A percentile compares a stretch with the other conserved stretches of the same genome.
These are phyloP conservation scores for Norana najaformis DNA, from an alignment of 2,888 invertebrate genomes.

Conservation along the genomic window DNA sequence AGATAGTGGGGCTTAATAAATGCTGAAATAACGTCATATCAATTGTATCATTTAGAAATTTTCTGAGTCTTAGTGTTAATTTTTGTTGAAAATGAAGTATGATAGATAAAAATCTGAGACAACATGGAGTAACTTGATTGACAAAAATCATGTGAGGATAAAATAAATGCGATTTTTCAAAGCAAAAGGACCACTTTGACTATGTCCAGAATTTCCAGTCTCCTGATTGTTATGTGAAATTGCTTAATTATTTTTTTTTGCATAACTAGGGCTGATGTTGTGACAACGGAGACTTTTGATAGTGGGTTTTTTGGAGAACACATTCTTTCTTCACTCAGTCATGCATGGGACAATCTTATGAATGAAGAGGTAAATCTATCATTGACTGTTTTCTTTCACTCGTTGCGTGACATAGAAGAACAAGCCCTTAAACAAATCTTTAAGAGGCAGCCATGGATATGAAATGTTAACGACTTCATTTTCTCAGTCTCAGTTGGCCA, in stretches of 20 bases:
- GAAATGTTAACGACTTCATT: too few relatives aligned
- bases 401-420: not conserved
- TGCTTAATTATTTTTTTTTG: not conserved
- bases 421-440: too few relatives aligned
- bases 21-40: too few relatives aligned
- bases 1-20: too few relatives aligned
- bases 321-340: constrained; percentile 69
- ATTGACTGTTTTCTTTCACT: not conserved
- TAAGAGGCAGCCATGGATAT: too few relatives aligned
- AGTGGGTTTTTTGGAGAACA: constrained; percentile 79
- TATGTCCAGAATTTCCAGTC: not conserved
- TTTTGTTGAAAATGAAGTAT: too few relatives aligned
- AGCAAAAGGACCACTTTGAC: not conserved
- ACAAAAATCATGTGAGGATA: too few relatives aligned
- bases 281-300: constrained; percentile 80
- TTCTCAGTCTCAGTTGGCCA: too few relatives aligned
- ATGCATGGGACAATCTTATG: constrained; percentile 72
- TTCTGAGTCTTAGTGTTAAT: too few relatives aligned
- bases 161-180: too few relatives aligned
- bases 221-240: not conserved
- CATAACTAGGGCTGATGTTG: constrained; percentile 39
- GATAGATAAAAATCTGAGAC: too few relatives aligned
- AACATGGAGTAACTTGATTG: too few relatives aligned
- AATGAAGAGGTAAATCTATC: not conserved
- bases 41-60: not conserved